Conservation (phyloP, 2,888 invertebrate species). For the Platycheirus albimanus region DNA sequence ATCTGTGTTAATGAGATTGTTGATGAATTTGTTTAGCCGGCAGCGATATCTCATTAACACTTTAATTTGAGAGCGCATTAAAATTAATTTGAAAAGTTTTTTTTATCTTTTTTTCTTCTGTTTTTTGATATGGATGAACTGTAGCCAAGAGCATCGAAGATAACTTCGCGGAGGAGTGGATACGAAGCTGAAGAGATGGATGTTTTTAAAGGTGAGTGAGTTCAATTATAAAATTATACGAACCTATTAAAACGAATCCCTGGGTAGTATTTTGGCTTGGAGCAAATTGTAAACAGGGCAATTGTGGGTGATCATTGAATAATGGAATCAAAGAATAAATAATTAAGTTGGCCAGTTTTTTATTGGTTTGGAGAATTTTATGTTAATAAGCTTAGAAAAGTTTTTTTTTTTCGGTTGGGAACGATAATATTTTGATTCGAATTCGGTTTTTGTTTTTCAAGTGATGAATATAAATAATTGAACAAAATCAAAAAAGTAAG, state of each 20-base stretch:
- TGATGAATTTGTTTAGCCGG: conserved; percentile 37
- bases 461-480: no score
- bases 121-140: no score
- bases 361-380: no score
- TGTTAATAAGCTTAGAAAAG: no score
- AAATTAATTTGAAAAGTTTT: conserved; percentile 51
- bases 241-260: conserved; percentile 7
- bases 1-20: conserved; percentile 49
- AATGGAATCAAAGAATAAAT: conserved; percentile 43
- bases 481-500: no score
- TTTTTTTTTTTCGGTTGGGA: no score
- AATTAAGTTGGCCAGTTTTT: no score
- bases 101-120: conserved; percentile 9
- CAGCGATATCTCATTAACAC: conserved; percentile 48
- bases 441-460: no score
- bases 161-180: not conserved
- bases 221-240: conserved; percentile 20
- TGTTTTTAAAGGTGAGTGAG: conserved; percentile 53
- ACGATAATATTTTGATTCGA: no score
- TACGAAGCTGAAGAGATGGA: conserved; percentile 10
- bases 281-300: conserved; percentile 24
- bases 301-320: conserved; percentile 59
- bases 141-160: not conserved
- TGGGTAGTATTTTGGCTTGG: not conserved
- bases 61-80: conserved; percentile 43